Evolutionary conservation across 2,888 invertebrate species (phyloP), one percentile per base, ranked within the genome.

Genomic region (Eupithecia insigniata): DNA sequence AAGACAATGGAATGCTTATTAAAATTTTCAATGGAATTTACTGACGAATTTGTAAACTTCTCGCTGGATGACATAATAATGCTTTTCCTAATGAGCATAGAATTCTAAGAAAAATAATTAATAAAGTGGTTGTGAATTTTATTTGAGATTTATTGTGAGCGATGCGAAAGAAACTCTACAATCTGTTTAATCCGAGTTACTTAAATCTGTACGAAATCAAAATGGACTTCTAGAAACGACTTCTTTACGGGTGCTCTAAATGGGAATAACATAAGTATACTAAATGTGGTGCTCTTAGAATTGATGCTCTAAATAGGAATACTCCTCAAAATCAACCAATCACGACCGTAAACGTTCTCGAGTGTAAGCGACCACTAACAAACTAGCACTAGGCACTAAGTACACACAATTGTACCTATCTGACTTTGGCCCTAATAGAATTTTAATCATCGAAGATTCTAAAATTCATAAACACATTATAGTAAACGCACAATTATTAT

Each of bases 401-500:
- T 34, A 34, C 8, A 34, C 2, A 34, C 34, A 34, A 34, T 12
- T 34, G 12, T 34, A 39, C 6, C 43, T 46, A 46, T 22, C 2
- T 22, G 10, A 10, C 51, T 51, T 51, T 4, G 22, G 22, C 22
- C 22, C 22, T 12, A 22, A 22, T 18, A 51, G 22, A 22, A 10
- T 51, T 51, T 22, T 51, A 22, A 22, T 12, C 51, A n/a, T n/a
- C n/a, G n/a, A n/a, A n/a, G n/a, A n/a, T 51, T 51, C 22, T 51
- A 18, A 22, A 51, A 46, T 51, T 51, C 46, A 51, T 51, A 51
- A n/a, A 22, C 28, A 58, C 28, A 30, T 3, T 62, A 43, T 68
- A 60, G 51, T 28, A 65, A 68, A n/a, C n/a, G n/a, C 64, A 61
- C 64, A 66, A 58, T 64, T 55, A 62, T 65, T 69, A 43, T 46